Evolutionary conservation across 1,140 invertebrate genomes (phyloP), one percentile per base, ranked within the genome.

Genomic region (Apolygus lucorum): DNA sequence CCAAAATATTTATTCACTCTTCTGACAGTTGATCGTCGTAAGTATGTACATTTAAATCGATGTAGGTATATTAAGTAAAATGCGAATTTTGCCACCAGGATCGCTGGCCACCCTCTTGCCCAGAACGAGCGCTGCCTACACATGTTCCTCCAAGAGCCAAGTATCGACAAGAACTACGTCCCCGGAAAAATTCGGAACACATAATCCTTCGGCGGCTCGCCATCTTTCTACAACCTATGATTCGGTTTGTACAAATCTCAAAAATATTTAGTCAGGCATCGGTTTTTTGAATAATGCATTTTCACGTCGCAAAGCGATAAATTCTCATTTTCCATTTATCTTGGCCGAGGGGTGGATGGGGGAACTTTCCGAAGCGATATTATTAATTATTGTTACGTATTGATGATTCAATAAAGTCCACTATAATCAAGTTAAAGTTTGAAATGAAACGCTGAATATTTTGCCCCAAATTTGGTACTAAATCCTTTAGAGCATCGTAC

Each of bases 101-200:
- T 99, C 80, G 96, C 97, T 72, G 97, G 97, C 67, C 98, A 99
- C 84, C 97, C 98, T n/a, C 82, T 99, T 77, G 98, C 98, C 62
- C 97, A 99, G 84, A 99, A 99, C 81, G 98, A 99, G 83, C 85
- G 93, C 77, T 99, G 96, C 84, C 87, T 99, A 76, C 98, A 99
- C 78, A 99, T 99, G 92, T 99, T 99, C 84, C 84, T 99, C 68
- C 96, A 99, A 81, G 96, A 98, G 77, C 89, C 90, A 65, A 87
- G 90, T 73, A 99, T 99, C 81, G 96, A 99, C 82, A 97, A 96
- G 82, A 99, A 97, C 82, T 99, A 99, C 82, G 93, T 99, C 71
- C 97, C 98, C 74, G 98, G 98, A 75, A 99, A 99, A 84, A 99
- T 99, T 82, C 87, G 96, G 79, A 98, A 96, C 82, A 93, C 93